Evolutionary conservation across 1,140 invertebrate genomes (phyloP).

Genomic region (Leptinotarsa undecemlineata): DNA sequence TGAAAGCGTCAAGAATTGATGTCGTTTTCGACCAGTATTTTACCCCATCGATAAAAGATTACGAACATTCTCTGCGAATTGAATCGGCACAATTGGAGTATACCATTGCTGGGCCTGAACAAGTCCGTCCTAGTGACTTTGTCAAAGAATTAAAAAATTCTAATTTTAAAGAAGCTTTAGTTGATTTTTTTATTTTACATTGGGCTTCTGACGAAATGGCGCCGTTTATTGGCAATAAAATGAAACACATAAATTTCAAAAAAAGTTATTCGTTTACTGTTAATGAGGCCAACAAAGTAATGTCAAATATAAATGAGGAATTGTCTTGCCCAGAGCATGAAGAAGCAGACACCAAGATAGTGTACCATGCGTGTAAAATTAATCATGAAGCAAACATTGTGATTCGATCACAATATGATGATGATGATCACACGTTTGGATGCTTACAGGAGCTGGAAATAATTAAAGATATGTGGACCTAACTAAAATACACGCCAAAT

Average conservation of each 20-base stretch:
- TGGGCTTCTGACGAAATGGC: background rate
- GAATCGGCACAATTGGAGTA: slow-evolving; percentile 21
- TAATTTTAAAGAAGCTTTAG: slow-evolving; percentile 7
- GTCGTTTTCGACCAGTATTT: slow-evolving; percentile 33
- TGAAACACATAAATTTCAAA: background rate
- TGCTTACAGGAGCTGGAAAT: too few species aligned
- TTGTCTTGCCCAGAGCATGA: background rate
- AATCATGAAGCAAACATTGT: too few species aligned
- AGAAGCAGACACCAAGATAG: background rate
- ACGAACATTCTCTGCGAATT: slow-evolving; percentile 27
- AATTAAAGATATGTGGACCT: too few species aligned
- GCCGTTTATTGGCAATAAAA: too few species aligned
- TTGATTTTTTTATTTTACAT: background rate
- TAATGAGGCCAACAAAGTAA: background rate
- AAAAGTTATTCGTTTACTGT: background rate
- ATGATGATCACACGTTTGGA: too few species aligned
- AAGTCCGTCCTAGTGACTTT: too few species aligned
- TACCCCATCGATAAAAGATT: slow-evolving; percentile 30
- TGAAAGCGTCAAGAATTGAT: slow-evolving; percentile 28
- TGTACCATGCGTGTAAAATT: too few species aligned
- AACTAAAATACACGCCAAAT: too few species aligned
- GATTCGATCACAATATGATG: too few species aligned
- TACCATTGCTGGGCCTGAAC: too few species aligned
- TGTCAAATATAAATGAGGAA: background rate
- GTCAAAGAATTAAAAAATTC: slow-evolving; percentile 27